Evolutionary conservation across 2,888 invertebrate genomes (phyloP), one percentile per base, ranked within the genome.

Genomic region (Lasioglossum calceatum): DNA sequence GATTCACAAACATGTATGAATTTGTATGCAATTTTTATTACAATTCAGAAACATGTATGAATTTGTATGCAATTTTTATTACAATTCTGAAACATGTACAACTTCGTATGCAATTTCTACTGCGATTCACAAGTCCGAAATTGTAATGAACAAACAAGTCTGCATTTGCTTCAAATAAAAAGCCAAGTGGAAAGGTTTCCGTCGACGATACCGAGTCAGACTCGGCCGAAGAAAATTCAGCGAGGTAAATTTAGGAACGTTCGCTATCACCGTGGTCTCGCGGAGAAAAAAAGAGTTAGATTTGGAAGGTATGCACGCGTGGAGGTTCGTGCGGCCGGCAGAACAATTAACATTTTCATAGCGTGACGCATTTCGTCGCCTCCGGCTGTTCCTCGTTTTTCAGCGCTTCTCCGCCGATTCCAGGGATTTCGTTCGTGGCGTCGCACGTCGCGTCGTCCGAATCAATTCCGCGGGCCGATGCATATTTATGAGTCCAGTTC

Each of bases 321-420:
- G 8, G 47, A 47, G 72, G 50, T 81, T 67, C 78, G 58, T 58
- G 79, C 14, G 36, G 64, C 64, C 8, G 10, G 14, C 8, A 16
- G 54, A 72, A 79, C 79, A 73, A 85, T 89, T 89, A 87, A 85
- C 79, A 84, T 89, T 89, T 81, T 74, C 79, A 79, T 87, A 81
- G 76, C 82, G 83, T 86, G 86, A 79, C 84, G 84, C 76, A 54
- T 87, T 84, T 87, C 85, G 80, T 85, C 86, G 80, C 78, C 77
- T 80, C 67, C 61, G 77, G 71, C 27, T 61, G 64, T 81, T 73
- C 71, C 54, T 44, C 44, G 81, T 86, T 85, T 86, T 85, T 79
- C 75, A 72, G 36, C 47, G 64, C 71, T 82, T 82, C 79, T 73
- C 44, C 23, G 64, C 8, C 36, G 77, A 84, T 84, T 85, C 81